Percentiles rank a stretch among this genome's conserved stretches.
Evolutionary conservation across 2,797 vertebrate genomes (phyloP).

Genomic region (Coranthus polyacanthus): DNA sequence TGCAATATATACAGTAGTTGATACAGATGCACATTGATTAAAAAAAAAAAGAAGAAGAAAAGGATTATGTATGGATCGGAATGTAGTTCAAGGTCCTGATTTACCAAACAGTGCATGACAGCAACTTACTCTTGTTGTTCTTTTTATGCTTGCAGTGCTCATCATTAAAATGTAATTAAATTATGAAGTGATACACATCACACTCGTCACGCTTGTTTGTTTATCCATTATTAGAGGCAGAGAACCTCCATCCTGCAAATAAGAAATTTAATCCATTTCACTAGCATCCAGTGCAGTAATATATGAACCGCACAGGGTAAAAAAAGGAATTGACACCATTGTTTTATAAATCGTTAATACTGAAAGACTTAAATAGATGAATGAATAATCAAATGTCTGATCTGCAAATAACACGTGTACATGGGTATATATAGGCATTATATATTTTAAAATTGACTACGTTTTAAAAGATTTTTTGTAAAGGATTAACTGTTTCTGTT

Average conservation of each 20-base stretch:
- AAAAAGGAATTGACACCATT: constrained; percentile 6
- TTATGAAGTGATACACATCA: constrained; percentile 72
- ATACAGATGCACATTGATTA: no score
- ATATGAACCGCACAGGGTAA: constrained; percentile 11
- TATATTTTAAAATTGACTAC: no score
- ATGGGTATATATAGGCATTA: no score
- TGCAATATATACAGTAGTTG: constrained; percentile 3
- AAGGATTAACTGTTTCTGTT: no score
- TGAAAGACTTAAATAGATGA: no score
- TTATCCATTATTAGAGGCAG: constrained; percentile 68
- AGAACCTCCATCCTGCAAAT: constrained; percentile 58
- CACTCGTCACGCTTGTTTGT: constrained; percentile 71
- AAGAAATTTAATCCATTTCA: constrained; percentile 28
- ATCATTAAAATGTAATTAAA: constrained; percentile 76
- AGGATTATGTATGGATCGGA: no score
- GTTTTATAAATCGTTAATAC: constrained; percentile 6
- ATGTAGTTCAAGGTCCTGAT: constrained; percentile 24
- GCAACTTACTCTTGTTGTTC: constrained; percentile 48
- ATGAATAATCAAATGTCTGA: no score
- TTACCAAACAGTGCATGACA: constrained; percentile 43
- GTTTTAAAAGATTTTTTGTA: no score
- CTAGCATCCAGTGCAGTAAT: not conserved
- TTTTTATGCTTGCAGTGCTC: constrained; percentile 57
- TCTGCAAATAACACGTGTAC: no score
- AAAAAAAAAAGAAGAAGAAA: no score